Evolutionary conservation across 2,113 vertebrate genomes (phyloP).

Genomic region (Bos taurus): ARS-UCD2.0 NC_037354.1:16318001-16318500

Average conservation of each 20-base stretch:
- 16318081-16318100: background rate
- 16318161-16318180: background rate
- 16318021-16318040: background rate
- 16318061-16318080: background rate
- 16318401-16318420: background rate
- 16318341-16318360: background rate
- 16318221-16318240: accelerated
- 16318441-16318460: background rate
- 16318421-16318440: background rate
- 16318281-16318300: too few relatives aligned
- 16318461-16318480: background rate
- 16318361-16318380: background rate
- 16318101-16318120: accelerated
- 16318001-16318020: background rate
- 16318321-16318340: background rate
- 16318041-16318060: background rate
- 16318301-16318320: background rate
- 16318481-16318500: background rate
- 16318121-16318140: background rate
- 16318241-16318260: background rate
- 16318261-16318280: accelerated
- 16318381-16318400: background rate
- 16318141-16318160: background rate
- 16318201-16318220: background rate
- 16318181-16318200: background rate